Base-by-base conservation (phyloP, 2,113 vertebrate genomes). In the Chiloscyllium plagiosum region DNA sequence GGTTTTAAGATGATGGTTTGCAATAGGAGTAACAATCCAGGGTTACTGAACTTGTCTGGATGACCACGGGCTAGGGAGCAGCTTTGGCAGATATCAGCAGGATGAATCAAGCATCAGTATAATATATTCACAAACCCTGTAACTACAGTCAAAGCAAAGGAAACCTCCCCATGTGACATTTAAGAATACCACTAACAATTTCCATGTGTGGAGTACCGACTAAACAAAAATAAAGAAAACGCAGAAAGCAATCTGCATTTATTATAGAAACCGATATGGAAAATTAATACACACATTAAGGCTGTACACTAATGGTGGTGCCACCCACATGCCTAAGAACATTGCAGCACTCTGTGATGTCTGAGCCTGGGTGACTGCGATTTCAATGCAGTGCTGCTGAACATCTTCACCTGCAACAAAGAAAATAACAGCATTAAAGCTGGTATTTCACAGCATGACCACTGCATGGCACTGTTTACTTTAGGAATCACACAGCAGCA, bases 281-380 rank as follows among this genome's bases (percentile, higher is more conserved):
- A 12, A 66, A 86, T 56, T 20, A 47, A 72, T 72, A 98, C 99
- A 0, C 97, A 99, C 99, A 52, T 98, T 98, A 80, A 99, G 97
- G 95, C 97, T 97, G 96, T 99, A 98, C 95, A 99, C 97, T 19
- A 99, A 98, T 0, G 99, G 99, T 0, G 98, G 98, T 0, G 96
- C 97, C 68, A 99, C 96, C 99, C 99, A 99, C 96, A 98, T 97
- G 56, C 98, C 98, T 97, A 99, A 96, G 69, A 99, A 98, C 37
- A 98, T 97, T 50, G 98, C 97, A 2, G 98, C 99, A 47, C 97
- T 99, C 96, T 99, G 98, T 80, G 99, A 99, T 5, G 98, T 98
- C 90, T 98, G 98, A 70, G 98, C 97, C 96, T 99, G 99, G 26
- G 97, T 97, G 29, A 97, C 98, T 72, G 98, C 97, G 96, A 99